Conservation (phyloP, 2,797 vertebrate species). For the Anabas testudineus region DNA sequence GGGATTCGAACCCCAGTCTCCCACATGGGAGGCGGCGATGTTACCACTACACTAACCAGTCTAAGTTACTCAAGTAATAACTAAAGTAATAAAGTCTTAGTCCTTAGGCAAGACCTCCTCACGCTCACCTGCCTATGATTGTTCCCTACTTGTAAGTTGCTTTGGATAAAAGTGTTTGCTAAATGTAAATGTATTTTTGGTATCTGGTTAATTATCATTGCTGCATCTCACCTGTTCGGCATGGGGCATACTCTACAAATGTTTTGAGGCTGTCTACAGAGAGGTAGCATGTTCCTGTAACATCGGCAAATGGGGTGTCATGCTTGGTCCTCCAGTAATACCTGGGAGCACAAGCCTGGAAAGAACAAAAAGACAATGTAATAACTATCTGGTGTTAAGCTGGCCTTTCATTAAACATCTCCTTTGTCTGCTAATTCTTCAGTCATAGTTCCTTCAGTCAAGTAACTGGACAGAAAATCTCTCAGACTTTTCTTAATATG, state of each 20-base stretch:
- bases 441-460: constrained; percentile 4
- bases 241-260: constrained; percentile 90
- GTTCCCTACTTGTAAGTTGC: too few relatives aligned
- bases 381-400: not conserved
- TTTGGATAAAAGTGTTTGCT: too few relatives aligned
- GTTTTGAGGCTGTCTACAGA: constrained; percentile 86
- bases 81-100: too few relatives aligned
- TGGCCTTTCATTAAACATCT: not conserved
- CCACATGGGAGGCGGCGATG: too few relatives aligned
- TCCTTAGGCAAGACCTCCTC: too few relatives aligned
- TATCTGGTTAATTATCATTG: not conserved
- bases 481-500: not conserved
- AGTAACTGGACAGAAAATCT: not conserved
- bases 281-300: constrained; percentile 91
- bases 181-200: too few relatives aligned
- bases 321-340: constrained; percentile 90
- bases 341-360: constrained; percentile 86
- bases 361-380: not conserved
- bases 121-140: too few relatives aligned
- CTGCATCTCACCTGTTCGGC: constrained; percentile 85
- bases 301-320: constrained; percentile 79
- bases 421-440: not conserved
- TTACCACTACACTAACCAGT: too few relatives aligned
- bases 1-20: too few relatives aligned
- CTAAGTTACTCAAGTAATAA: too few relatives aligned